phyloP scores from a whole-genome alignment of 1,140 invertebrate species.

The Portunus trituberculatus region DNA sequence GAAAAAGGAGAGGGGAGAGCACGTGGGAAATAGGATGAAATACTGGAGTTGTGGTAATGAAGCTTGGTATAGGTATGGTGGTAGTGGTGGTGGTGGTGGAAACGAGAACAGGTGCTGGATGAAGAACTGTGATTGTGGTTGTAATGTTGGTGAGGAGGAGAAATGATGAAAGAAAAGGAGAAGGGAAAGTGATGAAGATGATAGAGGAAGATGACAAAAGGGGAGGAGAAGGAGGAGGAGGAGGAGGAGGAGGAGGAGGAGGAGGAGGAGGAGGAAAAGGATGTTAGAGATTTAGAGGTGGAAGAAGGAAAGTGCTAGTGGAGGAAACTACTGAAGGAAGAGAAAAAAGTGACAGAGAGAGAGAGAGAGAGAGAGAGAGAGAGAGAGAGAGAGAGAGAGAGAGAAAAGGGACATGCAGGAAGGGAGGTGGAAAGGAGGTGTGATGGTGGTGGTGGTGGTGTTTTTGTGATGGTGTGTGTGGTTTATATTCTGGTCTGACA shows the following conservation, averaged over 20 bases:
- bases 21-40: background rate
- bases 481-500: too few relatives aligned
- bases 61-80: background rate
- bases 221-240: background rate
- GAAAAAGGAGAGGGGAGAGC: background rate
- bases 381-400: conserved; percentile 41
- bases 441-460: too few relatives aligned
- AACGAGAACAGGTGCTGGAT: too few relatives aligned
- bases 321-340: too few relatives aligned
- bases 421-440: background rate
- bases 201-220: background rate
- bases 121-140: too few relatives aligned
- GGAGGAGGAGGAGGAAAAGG: too few relatives aligned
- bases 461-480: too few relatives aligned
- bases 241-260: too few relatives aligned
- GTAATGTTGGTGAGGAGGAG: background rate
- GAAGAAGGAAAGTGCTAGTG: too few relatives aligned
- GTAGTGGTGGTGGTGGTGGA: background rate
- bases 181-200: background rate
- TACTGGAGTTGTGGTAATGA: background rate
- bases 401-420: background rate
- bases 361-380: conserved; percentile 41
- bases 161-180: too few relatives aligned
- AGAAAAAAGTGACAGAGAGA: background rate
- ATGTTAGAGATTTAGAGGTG: too few relatives aligned